Evolutionary conservation across 1,140 invertebrate genomes (phyloP).

Genomic region (Callitettix versicolor): DNA sequence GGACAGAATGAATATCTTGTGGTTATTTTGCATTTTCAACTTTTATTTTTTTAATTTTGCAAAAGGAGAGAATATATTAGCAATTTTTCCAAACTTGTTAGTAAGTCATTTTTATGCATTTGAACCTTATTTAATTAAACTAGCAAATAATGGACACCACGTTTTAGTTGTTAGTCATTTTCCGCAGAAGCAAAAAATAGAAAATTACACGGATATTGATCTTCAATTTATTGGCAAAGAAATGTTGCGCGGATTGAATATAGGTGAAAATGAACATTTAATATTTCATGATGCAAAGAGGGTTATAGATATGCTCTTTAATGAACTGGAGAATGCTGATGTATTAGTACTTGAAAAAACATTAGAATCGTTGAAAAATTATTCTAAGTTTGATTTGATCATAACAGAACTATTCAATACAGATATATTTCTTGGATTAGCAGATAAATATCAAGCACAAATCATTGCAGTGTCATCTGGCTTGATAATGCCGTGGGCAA

Average conservation of each 20-base stretch:
- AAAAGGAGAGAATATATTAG: too few species aligned
- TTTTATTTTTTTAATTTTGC: too few species aligned
- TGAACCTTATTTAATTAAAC: too few species aligned
- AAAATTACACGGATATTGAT: constrained; percentile 39
- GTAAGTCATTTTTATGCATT: too few species aligned
- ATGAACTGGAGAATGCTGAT: neutral
- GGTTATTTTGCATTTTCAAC: too few species aligned
- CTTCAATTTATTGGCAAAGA: neutral
- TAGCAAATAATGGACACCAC: constrained; percentile 43
- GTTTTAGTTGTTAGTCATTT: constrained; percentile 43
- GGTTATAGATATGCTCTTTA: neutral
- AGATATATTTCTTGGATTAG: constrained; percentile 23
- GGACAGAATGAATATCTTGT: too few species aligned
- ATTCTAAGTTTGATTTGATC: constrained; percentile 29
- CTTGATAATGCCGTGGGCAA: constrained; percentile 46
- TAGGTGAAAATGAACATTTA: neutral
- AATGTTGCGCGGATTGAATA: neutral
- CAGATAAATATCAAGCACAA: constrained; percentile 40
- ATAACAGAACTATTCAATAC: constrained; percentile 27
- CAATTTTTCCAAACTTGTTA: too few species aligned
- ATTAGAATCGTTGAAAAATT: constrained; percentile 35
- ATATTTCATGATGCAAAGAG: neutral
- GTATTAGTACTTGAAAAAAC: constrained; percentile 15
- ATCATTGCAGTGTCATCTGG: constrained; percentile 44
- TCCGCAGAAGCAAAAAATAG: constrained; percentile 34